A percentile compares a stretch with the other conserved stretches of the same genome.
These are phyloP conservation scores for Lasioglossum baleicum DNA, from an alignment of 1,140 invertebrate species.

Conservation along the genomic window DNA sequence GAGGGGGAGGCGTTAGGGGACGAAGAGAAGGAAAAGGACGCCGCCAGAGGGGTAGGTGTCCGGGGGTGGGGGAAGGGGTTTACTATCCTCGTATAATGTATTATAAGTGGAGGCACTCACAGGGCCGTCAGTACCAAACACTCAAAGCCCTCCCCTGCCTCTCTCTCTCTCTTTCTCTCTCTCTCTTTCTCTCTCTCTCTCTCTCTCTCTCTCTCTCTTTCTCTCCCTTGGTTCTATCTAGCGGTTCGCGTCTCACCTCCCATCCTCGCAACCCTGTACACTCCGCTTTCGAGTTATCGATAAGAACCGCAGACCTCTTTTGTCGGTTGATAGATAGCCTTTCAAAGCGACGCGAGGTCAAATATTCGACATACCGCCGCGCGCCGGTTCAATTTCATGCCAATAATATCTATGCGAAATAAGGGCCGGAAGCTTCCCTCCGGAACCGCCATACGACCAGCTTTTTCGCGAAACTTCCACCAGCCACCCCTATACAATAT, in stretches of 20 bases:
- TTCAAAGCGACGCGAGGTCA: constrained; percentile 64
- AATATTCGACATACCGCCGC: constrained; percentile 60
- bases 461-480: too few relatives aligned
- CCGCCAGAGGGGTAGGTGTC: background rate
- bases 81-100: constrained; percentile 65
- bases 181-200: constrained; percentile 1
- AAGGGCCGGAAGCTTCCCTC: constrained; percentile 11
- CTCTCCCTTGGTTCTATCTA: constrained; percentile 16
- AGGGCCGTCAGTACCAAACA: constrained; percentile 70
- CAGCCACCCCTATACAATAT: too few relatives aligned
- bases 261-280: constrained; percentile 39
- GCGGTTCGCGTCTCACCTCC: background rate
- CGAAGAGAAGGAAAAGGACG: constrained; percentile 28
- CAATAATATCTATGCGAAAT: constrained; percentile 65
- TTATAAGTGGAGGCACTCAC: constrained; percentile 68
- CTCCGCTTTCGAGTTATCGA: constrained; percentile 69
- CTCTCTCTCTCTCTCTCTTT: background rate
- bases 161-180: constrained; percentile 20
- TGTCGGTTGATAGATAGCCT: constrained; percentile 70
- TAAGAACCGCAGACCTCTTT: constrained; percentile 67
- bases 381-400: constrained; percentile 65
- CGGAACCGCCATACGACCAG: too few relatives aligned
- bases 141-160: constrained; percentile 40
- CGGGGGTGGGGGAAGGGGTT: constrained; percentile 8
- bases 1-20: constrained; percentile 7